These are phyloP conservation scores for Bombus fervidus DNA, from an alignment of 1,140 invertebrate genomes.

Conservation along the genomic window DNA sequence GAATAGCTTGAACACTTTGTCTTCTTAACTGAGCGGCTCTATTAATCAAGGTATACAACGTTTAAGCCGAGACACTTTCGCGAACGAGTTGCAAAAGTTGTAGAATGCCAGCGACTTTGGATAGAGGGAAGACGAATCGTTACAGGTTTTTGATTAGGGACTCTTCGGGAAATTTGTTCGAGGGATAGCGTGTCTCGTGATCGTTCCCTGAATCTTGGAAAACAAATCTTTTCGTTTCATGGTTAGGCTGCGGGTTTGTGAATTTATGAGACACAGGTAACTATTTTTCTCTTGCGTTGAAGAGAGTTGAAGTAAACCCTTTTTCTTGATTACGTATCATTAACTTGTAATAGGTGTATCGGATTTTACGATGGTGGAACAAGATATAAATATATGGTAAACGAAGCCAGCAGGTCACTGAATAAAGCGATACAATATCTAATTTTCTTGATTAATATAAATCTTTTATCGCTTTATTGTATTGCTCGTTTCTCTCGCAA, in stretches of 20 bases:
- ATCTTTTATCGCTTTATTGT: too few species aligned
- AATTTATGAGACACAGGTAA: neutral
- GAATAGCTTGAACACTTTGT: conserved; percentile 17
- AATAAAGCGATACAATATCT: neutral
- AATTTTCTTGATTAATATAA: neutral
- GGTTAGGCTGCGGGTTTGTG: neutral
- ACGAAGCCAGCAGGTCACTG: neutral
- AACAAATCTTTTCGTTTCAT: neutral
- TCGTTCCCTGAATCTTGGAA: conserved; percentile 1
- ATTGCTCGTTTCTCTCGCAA: neutral
- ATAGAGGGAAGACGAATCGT: neutral
- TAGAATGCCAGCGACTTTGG: neutral
- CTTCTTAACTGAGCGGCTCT: conserved; percentile 27
- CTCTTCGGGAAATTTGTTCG: conserved; percentile 1
- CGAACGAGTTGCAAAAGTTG: conserved; percentile 9
- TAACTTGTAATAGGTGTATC: neutral
- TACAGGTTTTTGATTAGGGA: conserved; percentile 18
- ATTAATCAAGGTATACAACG: conserved; percentile 20
- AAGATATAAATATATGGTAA: neutral
- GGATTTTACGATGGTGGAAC: too few species aligned
- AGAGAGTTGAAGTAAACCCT: neutral
- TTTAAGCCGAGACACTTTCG: conserved; percentile 9
- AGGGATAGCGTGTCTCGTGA: neutral
- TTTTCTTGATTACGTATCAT: neutral
- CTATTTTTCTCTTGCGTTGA: neutral